Evolutionary conservation across 2,888 invertebrate genomes (phyloP).

Genomic region (Hirtodrosophila alboralis): DNA sequence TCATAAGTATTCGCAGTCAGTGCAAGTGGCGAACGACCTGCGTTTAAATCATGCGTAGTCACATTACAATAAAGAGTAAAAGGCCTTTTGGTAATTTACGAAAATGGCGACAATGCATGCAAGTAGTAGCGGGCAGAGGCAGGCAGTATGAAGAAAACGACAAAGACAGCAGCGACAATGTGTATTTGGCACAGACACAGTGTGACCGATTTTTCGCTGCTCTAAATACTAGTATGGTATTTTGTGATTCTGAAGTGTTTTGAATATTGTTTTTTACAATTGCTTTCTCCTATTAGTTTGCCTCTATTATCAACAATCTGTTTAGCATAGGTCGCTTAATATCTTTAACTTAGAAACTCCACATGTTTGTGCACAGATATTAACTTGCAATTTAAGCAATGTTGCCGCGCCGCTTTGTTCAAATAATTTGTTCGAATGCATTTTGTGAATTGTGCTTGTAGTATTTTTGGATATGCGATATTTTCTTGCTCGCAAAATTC

Average conservation of each 20-base stretch:
- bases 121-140: slow-evolving; percentile 38
- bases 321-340: no score
- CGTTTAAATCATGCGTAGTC: slow-evolving; percentile 46
- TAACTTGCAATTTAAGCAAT: no score
- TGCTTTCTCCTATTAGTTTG: no score
- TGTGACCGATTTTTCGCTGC: slow-evolving; percentile 56
- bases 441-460: slow-evolving; percentile 14
- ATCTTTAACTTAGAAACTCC: no score
- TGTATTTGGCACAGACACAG: slow-evolving; percentile 70
- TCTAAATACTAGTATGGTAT: slow-evolving; percentile 55
- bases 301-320: no score
- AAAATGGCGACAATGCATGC: slow-evolving; percentile 83
- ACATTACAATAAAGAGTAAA: slow-evolving; percentile 52
- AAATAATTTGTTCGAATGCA: slow-evolving; percentile 5
- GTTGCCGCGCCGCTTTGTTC: no score
- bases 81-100: slow-evolving; percentile 76
- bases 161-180: slow-evolving; percentile 51
- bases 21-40: slow-evolving; percentile 49
- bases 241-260: slow-evolving; percentile 27
- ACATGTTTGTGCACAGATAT: no score
- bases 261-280: background rate
- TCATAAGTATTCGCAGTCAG: slow-evolving; percentile 26
- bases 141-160: slow-evolving; percentile 23
- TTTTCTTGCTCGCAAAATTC: slow-evolving; percentile 15
- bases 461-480: slow-evolving; percentile 25